Percentiles rank a stretch among this genome's conserved stretches.
Evolutionary conservation across 2,888 invertebrate species (phyloP).

Genomic region (Pollenia labialis): DNA sequence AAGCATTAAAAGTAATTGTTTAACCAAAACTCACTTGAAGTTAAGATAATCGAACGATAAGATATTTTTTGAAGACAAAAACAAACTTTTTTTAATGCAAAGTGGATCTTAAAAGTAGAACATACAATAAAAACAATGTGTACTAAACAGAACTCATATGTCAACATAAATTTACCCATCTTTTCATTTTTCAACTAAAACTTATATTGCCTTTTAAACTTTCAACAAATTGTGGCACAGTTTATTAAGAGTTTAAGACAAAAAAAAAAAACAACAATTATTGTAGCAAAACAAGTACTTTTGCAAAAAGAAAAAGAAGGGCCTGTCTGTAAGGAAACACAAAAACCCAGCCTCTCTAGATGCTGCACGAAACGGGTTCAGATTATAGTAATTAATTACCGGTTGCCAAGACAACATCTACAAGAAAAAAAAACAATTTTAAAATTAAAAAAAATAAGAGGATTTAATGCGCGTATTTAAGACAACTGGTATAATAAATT

Average conservation of each 20-base stretch:
- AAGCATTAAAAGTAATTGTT: conserved; percentile 8
- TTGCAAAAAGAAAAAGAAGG: conserved; percentile 7
- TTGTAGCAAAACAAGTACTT: conserved; percentile 27
- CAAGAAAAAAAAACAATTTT: background rate
- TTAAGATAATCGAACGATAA: conserved; percentile 4
- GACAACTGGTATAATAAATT: background rate
- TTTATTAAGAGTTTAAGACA: conserved; percentile 34
- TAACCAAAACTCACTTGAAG: background rate
- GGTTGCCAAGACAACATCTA: conserved; percentile 29
- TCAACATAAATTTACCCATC: conserved; percentile 46
- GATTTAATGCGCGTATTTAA: background rate
- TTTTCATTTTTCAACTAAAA: conserved; percentile 3
- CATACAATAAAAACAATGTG: background rate
- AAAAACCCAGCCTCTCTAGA: conserved; percentile 4
- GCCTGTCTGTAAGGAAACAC: background rate
- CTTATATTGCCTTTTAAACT: conserved; percentile 36
- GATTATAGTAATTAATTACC: conserved; percentile 46
- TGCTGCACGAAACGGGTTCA: conserved; percentile 24
- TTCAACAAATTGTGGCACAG: conserved; percentile 52
- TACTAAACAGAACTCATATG: background rate
- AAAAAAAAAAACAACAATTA: conserved; percentile 35
- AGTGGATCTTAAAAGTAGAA: conserved; percentile 14
- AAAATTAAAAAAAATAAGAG: conserved; percentile 1
- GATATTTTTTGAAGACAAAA: background rate
- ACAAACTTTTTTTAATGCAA: background rate